Conservation (phyloP, 2,797 vertebrate species). For the Tragelaphus oryx region DNA sequence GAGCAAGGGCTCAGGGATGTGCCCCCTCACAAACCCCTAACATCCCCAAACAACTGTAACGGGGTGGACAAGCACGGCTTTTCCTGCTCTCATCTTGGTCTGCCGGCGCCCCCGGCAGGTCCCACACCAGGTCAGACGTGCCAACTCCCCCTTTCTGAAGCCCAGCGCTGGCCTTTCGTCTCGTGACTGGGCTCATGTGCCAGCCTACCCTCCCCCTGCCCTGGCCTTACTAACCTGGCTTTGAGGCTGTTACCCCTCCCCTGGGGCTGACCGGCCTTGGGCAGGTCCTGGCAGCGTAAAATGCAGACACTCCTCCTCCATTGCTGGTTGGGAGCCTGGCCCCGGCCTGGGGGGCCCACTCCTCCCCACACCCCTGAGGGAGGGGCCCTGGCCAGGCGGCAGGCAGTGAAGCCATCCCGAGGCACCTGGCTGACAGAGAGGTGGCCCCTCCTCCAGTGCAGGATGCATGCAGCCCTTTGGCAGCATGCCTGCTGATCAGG, state of each 20-base stretch:
- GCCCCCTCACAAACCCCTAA: neutral
- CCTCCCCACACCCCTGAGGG: neutral
- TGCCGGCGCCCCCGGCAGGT: neutral
- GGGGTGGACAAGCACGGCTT: neutral
- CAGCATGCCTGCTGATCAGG: neutral
- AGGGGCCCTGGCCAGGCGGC: neutral
- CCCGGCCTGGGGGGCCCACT: neutral
- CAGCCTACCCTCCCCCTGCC: neutral
- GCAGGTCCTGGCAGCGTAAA: neutral
- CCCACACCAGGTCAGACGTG: neutral
- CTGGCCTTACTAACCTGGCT: neutral
- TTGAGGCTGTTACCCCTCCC: neutral
- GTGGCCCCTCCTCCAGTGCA: neutral
- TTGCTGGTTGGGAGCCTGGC: neutral
- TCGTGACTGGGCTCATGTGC: neutral
- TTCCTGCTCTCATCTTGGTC: neutral
- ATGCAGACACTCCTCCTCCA: neutral
- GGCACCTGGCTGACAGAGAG: neutral
- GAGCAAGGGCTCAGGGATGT: neutral
- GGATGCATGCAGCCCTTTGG: neutral
- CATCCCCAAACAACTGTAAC: neutral
- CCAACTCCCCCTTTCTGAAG: neutral
- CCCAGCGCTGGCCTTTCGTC: neutral
- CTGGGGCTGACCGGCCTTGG: neutral
- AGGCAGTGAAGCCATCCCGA: neutral